phyloP scores from a whole-genome alignment of 53 echinoderm and acorn worm species.

The Henricia sp. region DNA sequence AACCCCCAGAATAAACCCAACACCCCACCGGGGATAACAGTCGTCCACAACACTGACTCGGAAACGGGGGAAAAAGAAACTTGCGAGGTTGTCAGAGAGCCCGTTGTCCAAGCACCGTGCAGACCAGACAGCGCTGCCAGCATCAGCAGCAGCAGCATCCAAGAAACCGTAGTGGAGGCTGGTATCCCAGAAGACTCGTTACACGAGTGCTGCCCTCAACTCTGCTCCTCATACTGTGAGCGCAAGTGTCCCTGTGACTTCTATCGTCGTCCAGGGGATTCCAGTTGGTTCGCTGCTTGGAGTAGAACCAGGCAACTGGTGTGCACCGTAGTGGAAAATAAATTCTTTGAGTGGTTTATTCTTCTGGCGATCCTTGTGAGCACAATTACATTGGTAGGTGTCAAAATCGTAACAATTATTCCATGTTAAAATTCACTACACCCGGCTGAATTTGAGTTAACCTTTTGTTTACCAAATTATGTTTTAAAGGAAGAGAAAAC shows the following conservation, averaged over 20 bases:
- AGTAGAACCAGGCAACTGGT: constrained; percentile 55
- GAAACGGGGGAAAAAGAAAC: constrained; percentile 57
- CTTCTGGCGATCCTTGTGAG: constrained; percentile 80
- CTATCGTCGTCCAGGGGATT: constrained; percentile 64
- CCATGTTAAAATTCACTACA: too few relatives aligned
- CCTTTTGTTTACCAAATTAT: too few relatives aligned
- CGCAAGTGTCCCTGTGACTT: constrained; percentile 62
- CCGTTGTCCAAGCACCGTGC: background rate
- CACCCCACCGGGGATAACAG: background rate
- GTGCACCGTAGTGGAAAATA: constrained; percentile 78
- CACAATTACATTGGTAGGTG: constrained; percentile 90
- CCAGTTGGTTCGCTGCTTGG: constrained; percentile 56
- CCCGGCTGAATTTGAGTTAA: too few relatives aligned
- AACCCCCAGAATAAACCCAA: constrained; percentile 42
- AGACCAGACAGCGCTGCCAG: background rate
- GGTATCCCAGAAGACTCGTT: constrained; percentile 75
- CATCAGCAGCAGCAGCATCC: too few relatives aligned
- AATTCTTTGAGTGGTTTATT: constrained; percentile 85
- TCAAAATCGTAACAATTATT: background rate
- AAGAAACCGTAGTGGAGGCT: constrained; percentile 17
- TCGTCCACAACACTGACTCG: constrained; percentile 57
- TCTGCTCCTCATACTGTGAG: constrained; percentile 39
- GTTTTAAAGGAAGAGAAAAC: too few relatives aligned
- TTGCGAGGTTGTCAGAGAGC: background rate
- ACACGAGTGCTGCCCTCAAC: constrained; percentile 74